Evolutionary conservation across 2,113 vertebrate genomes (phyloP).

Genomic region (Agapornis roseicollis): DNA sequence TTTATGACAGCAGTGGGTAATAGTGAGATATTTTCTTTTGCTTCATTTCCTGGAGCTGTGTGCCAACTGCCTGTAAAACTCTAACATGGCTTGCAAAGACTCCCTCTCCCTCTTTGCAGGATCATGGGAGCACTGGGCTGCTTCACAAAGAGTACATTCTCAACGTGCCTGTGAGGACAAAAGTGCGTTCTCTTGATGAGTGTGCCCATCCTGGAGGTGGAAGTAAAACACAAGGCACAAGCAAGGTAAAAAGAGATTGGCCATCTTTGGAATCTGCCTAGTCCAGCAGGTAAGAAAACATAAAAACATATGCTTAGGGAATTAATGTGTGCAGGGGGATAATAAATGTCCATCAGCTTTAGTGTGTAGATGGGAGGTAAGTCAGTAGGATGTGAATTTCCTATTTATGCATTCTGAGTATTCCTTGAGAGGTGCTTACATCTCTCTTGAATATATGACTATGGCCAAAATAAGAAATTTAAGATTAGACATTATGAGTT

Average conservation of each 20-base stretch:
- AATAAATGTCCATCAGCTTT: neutral
- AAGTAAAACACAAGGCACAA: neutral
- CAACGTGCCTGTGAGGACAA: neutral
- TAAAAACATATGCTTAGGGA: neutral
- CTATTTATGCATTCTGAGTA: neutral
- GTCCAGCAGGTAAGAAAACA: neutral
- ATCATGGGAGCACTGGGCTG: neutral
- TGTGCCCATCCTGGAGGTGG: neutral
- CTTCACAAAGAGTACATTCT: neutral
- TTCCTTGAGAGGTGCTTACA: neutral
- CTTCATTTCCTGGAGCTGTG: neutral
- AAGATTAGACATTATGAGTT: rapidly evolving
- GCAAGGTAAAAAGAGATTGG: neutral
- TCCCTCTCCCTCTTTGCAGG: neutral
- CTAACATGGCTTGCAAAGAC: neutral
- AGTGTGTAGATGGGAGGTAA: neutral
- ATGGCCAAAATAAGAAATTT: neutral
- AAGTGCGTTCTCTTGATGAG: rapidly evolving
- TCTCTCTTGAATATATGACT: neutral
- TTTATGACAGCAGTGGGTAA: neutral
- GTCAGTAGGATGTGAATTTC: neutral
- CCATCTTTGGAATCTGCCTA: neutral
- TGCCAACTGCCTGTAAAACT: neutral
- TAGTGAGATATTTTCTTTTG: neutral
- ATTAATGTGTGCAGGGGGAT: neutral